A percentile compares a stretch with the other conserved stretches of the same genome.
phyloP scores from a whole-genome alignment of 2,797 vertebrate genomes.

The Eulemur mongoz region DNA sequence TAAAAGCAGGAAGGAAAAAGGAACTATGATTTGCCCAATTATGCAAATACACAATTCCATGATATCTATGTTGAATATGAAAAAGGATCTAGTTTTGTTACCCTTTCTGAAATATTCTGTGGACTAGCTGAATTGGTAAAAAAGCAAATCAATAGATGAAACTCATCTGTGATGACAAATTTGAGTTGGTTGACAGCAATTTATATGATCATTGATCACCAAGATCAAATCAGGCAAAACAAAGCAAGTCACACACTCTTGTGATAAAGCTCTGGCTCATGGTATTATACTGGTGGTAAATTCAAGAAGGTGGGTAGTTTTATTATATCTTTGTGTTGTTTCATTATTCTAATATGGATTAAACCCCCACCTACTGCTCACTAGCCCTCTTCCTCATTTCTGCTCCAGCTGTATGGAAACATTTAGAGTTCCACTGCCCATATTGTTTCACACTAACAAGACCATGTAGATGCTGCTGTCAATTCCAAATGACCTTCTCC shows the following conservation, averaged over 20 bases:
- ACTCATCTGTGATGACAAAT: background rate
- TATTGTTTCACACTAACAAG: background rate
- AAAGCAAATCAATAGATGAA: slow-evolving; percentile 31
- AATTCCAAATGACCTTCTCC: background rate
- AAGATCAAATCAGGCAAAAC: background rate
- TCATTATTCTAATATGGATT: background rate
- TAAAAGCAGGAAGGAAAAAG: slow-evolving; percentile 34
- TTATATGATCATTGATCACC: background rate
- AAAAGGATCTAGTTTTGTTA: background rate
- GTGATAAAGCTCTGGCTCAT: background rate
- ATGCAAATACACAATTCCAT: background rate
- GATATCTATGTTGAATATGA: background rate
- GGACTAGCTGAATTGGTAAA: background rate
- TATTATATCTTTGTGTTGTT: background rate
- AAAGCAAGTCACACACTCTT: background rate
- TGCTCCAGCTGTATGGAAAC: background rate
- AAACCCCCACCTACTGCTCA: fast-evolving
- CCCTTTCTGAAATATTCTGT: background rate
- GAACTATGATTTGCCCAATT: background rate
- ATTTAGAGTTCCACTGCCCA: background rate
- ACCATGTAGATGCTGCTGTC: background rate
- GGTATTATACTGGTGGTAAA: background rate
- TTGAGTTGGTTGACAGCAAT: slow-evolving; percentile 13
- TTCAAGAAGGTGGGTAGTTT: background rate
- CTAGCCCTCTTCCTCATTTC: background rate